phyloP scores from a whole-genome alignment of 2,797 vertebrate species.

The Sorex maritimensis region DNA sequence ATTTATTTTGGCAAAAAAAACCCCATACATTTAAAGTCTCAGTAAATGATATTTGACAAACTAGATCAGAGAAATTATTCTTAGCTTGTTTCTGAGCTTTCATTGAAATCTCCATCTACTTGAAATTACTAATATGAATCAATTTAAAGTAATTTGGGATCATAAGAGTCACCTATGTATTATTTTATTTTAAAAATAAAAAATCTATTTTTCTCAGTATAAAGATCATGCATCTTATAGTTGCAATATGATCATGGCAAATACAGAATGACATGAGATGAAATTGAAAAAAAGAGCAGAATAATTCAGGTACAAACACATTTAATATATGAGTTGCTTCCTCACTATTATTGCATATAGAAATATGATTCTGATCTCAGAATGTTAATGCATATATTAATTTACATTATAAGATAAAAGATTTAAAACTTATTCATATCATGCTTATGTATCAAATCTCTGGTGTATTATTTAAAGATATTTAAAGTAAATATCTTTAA shows the following conservation, averaged over 20 bases:
- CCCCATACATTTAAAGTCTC: background rate
- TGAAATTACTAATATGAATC: slow-evolving; percentile 48
- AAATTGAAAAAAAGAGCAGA: background rate
- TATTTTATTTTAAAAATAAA: slow-evolving; percentile 31
- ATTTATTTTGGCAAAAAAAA: slow-evolving; percentile 26
- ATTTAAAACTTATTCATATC: background rate
- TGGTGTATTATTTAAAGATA: slow-evolving; percentile 16
- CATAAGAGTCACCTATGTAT: slow-evolving; percentile 12
- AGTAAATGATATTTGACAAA: background rate
- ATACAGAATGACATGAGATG: slow-evolving; percentile 4
- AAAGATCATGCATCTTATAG: background rate
- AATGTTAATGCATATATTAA: slow-evolving; percentile 42
- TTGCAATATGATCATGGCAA: slow-evolving; percentile 7
- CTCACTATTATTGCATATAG: slow-evolving; percentile 5
- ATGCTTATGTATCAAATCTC: background rate
- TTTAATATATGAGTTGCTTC: slow-evolving; percentile 21
- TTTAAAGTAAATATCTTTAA: too few relatives aligned
- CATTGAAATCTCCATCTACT: background rate
- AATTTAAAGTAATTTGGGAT: slow-evolving; percentile 42
- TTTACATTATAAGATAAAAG: background rate
- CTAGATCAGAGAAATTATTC: slow-evolving; percentile 1
- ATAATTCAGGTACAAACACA: background rate
- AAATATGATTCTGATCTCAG: slow-evolving; percentile 27
- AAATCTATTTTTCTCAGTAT: slow-evolving; percentile 2
- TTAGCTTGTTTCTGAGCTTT: slow-evolving; percentile 24